These are phyloP conservation scores for Sus cebifrons DNA, from an alignment of 2,797 vertebrate genomes.

Conservation along the genomic window DNA sequence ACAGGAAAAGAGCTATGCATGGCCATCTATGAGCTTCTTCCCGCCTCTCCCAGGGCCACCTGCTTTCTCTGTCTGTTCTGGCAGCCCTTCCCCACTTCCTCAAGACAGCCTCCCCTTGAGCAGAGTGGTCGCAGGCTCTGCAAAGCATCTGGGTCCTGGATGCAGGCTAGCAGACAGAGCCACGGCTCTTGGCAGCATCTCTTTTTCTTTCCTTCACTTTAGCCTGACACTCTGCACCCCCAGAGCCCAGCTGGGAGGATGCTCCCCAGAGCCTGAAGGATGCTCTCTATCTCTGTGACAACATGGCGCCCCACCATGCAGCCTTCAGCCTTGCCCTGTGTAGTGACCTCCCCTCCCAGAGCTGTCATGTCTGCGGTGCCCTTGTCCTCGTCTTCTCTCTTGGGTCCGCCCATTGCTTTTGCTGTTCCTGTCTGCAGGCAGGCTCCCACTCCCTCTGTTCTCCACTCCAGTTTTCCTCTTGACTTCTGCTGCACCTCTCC, in stretches of 20 bases:
- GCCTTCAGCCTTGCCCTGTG: too few relatives aligned
- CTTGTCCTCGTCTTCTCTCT: not conserved
- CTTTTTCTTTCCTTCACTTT: not conserved
- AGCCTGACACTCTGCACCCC: not conserved
- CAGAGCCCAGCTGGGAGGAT: not conserved
- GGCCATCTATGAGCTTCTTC: not conserved
- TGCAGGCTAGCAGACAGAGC: not conserved
- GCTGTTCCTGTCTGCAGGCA: not conserved
- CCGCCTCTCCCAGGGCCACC: not conserved
- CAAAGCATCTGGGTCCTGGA: not conserved
- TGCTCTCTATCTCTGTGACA: not conserved
- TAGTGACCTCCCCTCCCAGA: not conserved
- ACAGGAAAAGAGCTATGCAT: not conserved
- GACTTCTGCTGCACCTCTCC: not conserved
- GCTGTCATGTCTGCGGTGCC: fast-evolving
- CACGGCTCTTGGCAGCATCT: not conserved
- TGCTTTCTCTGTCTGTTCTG: not conserved
- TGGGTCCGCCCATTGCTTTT: not conserved
- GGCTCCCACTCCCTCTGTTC: fast-evolving
- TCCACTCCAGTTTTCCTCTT: not conserved
- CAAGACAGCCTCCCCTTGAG: not conserved
- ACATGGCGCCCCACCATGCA: too few relatives aligned
- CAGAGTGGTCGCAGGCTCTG: not conserved
- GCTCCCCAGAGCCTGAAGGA: not conserved
- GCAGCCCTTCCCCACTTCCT: too few relatives aligned